Evolutionary conservation across 2,888 invertebrate genomes (phyloP), one percentile per base, ranked within the genome.

Genomic region (Leptopilina drosophilae): DNA sequence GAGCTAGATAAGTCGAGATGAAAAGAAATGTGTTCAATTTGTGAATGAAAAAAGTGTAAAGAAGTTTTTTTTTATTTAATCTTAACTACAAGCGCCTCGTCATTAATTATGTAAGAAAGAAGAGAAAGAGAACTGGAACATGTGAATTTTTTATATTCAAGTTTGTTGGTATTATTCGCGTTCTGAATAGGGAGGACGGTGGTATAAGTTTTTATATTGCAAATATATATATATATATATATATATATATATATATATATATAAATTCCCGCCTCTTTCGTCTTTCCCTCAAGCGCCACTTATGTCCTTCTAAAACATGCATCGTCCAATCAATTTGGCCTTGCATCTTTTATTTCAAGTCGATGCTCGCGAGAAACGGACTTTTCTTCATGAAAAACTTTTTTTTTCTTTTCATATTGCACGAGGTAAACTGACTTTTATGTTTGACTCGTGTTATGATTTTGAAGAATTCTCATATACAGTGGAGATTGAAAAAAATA

Each of bases 71-170:
- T 49, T 85, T 82, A 82, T 84, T 83, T 83, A 79, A 79, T 77
- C 73, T 78, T 86, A 88, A 87, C 86, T 84, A 82, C 87, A 87
- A 88, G 88, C 89, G 89, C 88, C 89, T 82, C 76, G 75, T 64
- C 81, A 81, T 89, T 84, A 88, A 82, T 88, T 89, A 89, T 89
- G 85, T 83, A 88, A 80, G 42, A 80, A 82, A 78, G 79, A 77
- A 75, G 80, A 42, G 80, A 78, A 80, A 77, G 78, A 87, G 20
- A 87, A 87, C 87, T 88, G 82, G 89, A 88, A 83, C 89, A 80
- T 76, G 65, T 79, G 77, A 81, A 81, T 78, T 81, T 56, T 73
- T 73, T 73, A 73, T 73, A 53, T 73, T 9, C 33, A 73, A 11
- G 15, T 33, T 56, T 56, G 56, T 33, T 59, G 40, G 56, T 33